These are phyloP conservation scores for Drosophila trapezifrons DNA, from an alignment of 1,140 invertebrate species.

Conservation along the genomic window DNA sequence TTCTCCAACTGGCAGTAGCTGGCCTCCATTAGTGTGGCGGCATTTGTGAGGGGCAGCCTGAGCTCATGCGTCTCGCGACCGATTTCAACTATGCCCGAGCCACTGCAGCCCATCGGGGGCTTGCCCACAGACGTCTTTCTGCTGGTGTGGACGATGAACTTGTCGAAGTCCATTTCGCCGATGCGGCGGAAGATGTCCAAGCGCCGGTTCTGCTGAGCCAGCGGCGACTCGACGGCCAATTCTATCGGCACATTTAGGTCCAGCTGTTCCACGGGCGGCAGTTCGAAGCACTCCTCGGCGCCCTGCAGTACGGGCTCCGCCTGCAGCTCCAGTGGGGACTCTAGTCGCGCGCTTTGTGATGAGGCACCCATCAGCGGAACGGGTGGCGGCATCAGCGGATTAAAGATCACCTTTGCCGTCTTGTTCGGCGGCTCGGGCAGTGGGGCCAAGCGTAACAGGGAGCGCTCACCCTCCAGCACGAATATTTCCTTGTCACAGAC, in stretches of 20 bases:
- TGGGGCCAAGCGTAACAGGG: slow-evolving; percentile 87
- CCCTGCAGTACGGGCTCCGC: slow-evolving; percentile 75
- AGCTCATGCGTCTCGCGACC: slow-evolving; percentile 66
- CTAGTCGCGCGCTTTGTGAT: slow-evolving; percentile 45
- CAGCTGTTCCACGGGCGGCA: slow-evolving; percentile 84
- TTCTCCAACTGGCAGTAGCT: slow-evolving; percentile 78
- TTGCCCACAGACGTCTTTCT: slow-evolving; percentile 38
- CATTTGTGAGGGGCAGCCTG: slow-evolving; percentile 54
- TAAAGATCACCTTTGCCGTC: slow-evolving; percentile 75
- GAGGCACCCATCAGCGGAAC: slow-evolving; percentile 62
- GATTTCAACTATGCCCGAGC: slow-evolving; percentile 76
- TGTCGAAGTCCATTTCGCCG: slow-evolving; percentile 79
- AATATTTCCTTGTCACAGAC: slow-evolving; percentile 88
- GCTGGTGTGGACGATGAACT: slow-evolving; percentile 71
- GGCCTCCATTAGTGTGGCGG: slow-evolving; percentile 73
- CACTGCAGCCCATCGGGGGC: neutral
- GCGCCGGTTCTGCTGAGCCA: slow-evolving; percentile 76
- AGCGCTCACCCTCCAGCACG: slow-evolving; percentile 88
- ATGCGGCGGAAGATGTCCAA: slow-evolving; percentile 80
- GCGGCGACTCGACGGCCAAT: slow-evolving; percentile 80
- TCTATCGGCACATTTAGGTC: slow-evolving; percentile 84
- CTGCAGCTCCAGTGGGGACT: slow-evolving; percentile 68
- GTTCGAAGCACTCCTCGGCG: slow-evolving; percentile 86
- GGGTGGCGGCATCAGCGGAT: slow-evolving; percentile 76
- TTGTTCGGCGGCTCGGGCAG: slow-evolving; percentile 75